Base-by-base conservation (phyloP, 2,888 invertebrate genomes). In the Andrena bicolor region DNA sequence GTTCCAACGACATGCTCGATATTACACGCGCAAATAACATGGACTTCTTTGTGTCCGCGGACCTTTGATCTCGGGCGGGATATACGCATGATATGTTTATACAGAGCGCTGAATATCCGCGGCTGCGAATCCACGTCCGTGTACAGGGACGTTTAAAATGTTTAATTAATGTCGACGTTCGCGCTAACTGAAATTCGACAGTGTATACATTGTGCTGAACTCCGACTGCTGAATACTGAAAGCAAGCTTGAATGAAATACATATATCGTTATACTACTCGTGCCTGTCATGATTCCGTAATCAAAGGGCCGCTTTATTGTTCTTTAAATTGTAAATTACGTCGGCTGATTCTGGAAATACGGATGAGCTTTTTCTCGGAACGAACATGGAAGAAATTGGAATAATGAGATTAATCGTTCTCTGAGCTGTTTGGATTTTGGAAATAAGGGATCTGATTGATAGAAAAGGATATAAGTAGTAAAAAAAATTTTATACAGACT, bases 21-120 rank as follows among this genome's bases (percentile, higher is more conserved):
- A 61, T 71, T 32, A 65, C 32, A 13, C 32, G 32, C 7, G 56
- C 49, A 65, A 65, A 73, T 41, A 58, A 30, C 64, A 23, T 5
- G 32, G 23, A 10, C 8, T 30, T 65, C 65, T 73, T 65, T 73
- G 65, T 58, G n/a, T 13, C 8, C 56, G 20, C 26, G 35, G 20
- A 10, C 51, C 68, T 75, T 76, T 76, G 63, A 76, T 70, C 69
- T 64, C 30, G 6, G 63, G 30, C 51, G 51, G 35, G 53, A 70
- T 64, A 53, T n/a, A 60, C 48, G 28, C 60, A 23, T 23, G 26
- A 60, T 68, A 35, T 63, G 61, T 53, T 26, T 63, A 23, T 69
- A 13, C 32, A 30, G 6, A 10, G n/a, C 30, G 30, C 32, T 35
- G 60, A 60, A 60, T 61, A 35, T 41, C 8, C 63, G 2, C n/a